Evolutionary conservation across 2,113 vertebrate species (phyloP).

Genomic region (Lates calcarifer): DNA sequence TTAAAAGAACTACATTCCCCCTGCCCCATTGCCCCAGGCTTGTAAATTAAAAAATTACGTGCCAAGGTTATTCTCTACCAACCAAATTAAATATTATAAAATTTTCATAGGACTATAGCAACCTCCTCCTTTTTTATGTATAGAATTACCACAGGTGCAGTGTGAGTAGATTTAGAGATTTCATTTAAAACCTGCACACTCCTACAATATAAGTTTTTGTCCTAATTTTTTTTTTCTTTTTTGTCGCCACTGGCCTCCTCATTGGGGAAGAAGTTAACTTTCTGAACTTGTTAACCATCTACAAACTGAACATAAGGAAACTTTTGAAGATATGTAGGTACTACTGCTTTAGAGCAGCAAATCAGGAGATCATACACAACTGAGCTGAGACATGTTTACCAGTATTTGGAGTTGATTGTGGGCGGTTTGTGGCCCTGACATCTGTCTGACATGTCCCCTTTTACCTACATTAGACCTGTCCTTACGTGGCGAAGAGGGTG

Average conservation of each 20-base stretch:
- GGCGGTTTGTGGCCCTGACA: not conserved
- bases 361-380: not conserved
- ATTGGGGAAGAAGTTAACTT: not conserved
- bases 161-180: conserved; percentile 1
- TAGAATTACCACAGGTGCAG: not conserved
- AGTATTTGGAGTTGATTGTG: not conserved
- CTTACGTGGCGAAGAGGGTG: conserved; percentile 7
- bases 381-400: not conserved
- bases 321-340: not conserved
- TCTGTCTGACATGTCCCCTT: conserved; percentile 20
- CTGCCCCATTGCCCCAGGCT: not conserved
- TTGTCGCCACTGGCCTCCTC: not conserved
- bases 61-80: not conserved
- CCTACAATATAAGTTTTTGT: not conserved
- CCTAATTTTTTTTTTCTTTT: not conserved
- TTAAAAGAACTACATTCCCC: not conserved
- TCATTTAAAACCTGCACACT: not conserved
- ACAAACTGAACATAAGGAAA: not conserved
- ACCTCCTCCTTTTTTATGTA: not conserved
- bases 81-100: conserved; percentile 15
- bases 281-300: not conserved
- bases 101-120: conserved; percentile 14
- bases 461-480: conserved; percentile 15
- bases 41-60: conserved; percentile 10
- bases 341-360: not conserved